phyloP scores from a whole-genome alignment of 2,888 invertebrate genomes.

The Orthonychiurus folsomi region DNA sequence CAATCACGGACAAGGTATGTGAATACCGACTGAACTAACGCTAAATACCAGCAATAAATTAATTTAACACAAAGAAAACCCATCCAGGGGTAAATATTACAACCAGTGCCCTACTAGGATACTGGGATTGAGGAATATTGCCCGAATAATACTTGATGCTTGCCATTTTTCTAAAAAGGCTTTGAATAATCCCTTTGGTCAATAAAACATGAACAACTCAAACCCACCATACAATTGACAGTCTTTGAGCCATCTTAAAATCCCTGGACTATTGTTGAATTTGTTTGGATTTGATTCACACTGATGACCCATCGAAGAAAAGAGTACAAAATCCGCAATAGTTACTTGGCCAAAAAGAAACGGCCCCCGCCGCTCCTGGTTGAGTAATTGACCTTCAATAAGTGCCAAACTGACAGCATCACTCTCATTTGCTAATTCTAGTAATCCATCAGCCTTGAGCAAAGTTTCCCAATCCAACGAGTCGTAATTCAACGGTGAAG shows the following conservation, averaged over 20 bases:
- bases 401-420: neutral
- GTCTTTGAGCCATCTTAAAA: neutral
- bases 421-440: constrained; percentile 13
- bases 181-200: too few species aligned
- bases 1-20: too few species aligned
- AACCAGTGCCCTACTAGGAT: too few species aligned
- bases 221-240: constrained; percentile 12
- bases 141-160: too few species aligned
- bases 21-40: too few species aligned
- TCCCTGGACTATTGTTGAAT: neutral
- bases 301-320: neutral
- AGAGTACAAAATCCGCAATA: constrained; percentile 12
- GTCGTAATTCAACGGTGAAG: constrained; percentile 19
- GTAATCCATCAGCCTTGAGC: constrained; percentile 17
- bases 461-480: constrained; percentile 17
- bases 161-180: too few species aligned
- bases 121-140: too few species aligned
- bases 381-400: constrained; percentile 6
- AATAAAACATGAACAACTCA: constrained; percentile 6
- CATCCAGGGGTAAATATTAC: too few species aligned
- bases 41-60: too few species aligned
- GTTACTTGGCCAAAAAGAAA: constrained; percentile 8
- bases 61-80: too few species aligned
- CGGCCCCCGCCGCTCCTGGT: neutral
- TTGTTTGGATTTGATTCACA: neutral